Percentiles rank a stretch among this genome's conserved stretches.
phyloP scores from a whole-genome alignment of 2,888 invertebrate species.

The Cheilosia vernalis region DNA sequence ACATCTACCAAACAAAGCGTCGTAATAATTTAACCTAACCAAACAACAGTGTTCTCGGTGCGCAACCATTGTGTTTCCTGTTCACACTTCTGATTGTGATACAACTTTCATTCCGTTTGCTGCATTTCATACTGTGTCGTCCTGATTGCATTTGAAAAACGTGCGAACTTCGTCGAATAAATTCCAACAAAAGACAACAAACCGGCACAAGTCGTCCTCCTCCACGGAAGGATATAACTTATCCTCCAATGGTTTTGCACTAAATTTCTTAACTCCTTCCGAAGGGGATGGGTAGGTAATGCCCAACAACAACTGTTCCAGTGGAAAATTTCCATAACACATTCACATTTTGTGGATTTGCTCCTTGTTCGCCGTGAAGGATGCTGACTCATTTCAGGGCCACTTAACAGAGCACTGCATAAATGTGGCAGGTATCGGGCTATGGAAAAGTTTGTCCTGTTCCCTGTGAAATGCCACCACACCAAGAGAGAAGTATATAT shows the following conservation, averaged over 20 bases:
- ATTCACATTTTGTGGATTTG: constrained; percentile 18
- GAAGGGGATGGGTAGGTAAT: not conserved
- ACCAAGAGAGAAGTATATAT: not conserved
- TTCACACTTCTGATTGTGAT: constrained; percentile 21
- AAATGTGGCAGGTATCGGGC: constrained; percentile 58
- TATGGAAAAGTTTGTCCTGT: constrained; percentile 51
- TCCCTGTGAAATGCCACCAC: constrained; percentile 15
- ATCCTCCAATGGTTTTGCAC: constrained; percentile 60
- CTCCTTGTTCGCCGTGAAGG: constrained; percentile 25
- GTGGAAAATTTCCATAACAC: constrained; percentile 63
- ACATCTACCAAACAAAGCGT: constrained; percentile 9
- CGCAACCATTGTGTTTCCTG: constrained; percentile 1
- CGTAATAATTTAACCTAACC: constrained; percentile 20
- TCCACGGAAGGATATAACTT: constrained; percentile 54
- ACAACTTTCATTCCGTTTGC: constrained; percentile 16
- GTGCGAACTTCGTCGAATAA: constrained; percentile 63
- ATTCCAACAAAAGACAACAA: constrained; percentile 66
- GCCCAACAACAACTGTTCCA: constrained; percentile 11
- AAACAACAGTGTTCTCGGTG: constrained; percentile 1
- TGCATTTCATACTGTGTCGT: constrained; percentile 21
- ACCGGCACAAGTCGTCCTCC: constrained; percentile 15
- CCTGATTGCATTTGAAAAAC: constrained; percentile 55
- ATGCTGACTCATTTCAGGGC: constrained; percentile 73
- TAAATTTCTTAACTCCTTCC: constrained; percentile 55
- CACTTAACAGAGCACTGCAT: constrained; percentile 63